A percentile compares a stretch with the other conserved stretches of the same genome.
Evolutionary conservation across 2,797 vertebrate genomes (phyloP).

Genomic region (Lateolabrax maculatus): DNA sequence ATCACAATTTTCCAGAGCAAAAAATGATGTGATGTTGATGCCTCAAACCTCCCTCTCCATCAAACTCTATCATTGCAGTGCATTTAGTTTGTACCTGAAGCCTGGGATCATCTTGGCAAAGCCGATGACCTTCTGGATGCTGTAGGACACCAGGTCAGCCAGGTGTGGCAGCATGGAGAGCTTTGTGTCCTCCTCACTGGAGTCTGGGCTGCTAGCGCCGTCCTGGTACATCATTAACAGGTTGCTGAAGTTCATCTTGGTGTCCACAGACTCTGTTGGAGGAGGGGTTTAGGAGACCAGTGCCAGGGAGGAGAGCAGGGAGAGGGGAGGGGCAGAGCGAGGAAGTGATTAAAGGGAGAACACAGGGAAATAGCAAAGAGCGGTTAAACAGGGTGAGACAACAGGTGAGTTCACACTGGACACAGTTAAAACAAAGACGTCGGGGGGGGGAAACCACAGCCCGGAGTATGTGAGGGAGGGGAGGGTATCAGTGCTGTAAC

Average conservation of each 20-base stretch:
- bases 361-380: background rate
- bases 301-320: background rate
- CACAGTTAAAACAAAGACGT: background rate
- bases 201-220: slow-evolving; percentile 86
- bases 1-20: background rate
- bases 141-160: slow-evolving; percentile 98
- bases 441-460: background rate
- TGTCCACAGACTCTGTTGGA: slow-evolving; percentile 81
- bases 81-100: slow-evolving; percentile 87
- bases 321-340: background rate
- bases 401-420: background rate
- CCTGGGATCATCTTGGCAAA: slow-evolving; percentile 99
- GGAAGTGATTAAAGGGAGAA: slow-evolving; percentile 1
- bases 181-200: slow-evolving; percentile 85
- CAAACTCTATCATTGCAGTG: background rate
- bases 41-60: background rate
- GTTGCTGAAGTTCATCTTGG: slow-evolving; percentile 87
- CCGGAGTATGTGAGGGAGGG: too few relatives aligned
- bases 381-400: background rate
- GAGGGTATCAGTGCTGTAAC: too few relatives aligned
- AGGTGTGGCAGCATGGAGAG: slow-evolving; percentile 97
- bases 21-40: background rate
- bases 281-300: slow-evolving; percentile 10
- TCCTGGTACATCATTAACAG: slow-evolving; percentile 89
- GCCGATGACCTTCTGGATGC: slow-evolving; percentile 98